Evolutionary conservation across 2,797 vertebrate species (phyloP).

Genomic region (Enteromius anoplus): DNA sequence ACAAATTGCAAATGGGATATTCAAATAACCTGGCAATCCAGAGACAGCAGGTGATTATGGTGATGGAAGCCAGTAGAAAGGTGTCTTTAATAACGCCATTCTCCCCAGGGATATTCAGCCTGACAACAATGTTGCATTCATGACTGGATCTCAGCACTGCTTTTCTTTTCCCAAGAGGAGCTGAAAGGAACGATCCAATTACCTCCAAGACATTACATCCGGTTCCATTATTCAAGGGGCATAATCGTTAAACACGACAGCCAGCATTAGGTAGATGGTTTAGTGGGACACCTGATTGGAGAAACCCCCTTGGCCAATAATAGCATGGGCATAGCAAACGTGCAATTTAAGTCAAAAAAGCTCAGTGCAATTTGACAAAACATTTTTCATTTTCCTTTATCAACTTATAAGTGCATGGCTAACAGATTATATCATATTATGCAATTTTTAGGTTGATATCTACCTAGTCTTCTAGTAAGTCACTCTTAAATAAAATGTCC

Average conservation of each 20-base stretch:
- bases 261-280: slow-evolving; percentile 40
- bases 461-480: not conserved
- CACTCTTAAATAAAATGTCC: not conserved
- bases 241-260: slow-evolving; percentile 54
- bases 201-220: slow-evolving; percentile 54
- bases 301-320: slow-evolving; percentile 20
- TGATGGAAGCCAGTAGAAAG: slow-evolving; percentile 48
- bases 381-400: slow-evolving; percentile 13
- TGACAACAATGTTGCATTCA: slow-evolving; percentile 74
- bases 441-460: not conserved
- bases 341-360: slow-evolving; percentile 26
- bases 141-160: slow-evolving; percentile 72
- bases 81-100: slow-evolving; percentile 39
- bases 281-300: slow-evolving; percentile 29
- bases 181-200: slow-evolving; percentile 61
- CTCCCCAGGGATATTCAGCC: slow-evolving; percentile 41
- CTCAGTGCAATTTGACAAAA: slow-evolving; percentile 26
- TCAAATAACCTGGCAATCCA: slow-evolving; percentile 48
- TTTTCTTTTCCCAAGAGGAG: slow-evolving; percentile 66
- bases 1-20: slow-evolving; percentile 49
- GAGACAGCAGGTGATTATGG: slow-evolving; percentile 41
- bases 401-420: not conserved
- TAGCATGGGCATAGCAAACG: slow-evolving; percentile 25
- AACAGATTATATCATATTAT: not conserved
- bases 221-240: slow-evolving; percentile 55